phyloP scores from a whole-genome alignment of 2,113 vertebrate genomes.

The Pluvianellus socialis region DNA sequence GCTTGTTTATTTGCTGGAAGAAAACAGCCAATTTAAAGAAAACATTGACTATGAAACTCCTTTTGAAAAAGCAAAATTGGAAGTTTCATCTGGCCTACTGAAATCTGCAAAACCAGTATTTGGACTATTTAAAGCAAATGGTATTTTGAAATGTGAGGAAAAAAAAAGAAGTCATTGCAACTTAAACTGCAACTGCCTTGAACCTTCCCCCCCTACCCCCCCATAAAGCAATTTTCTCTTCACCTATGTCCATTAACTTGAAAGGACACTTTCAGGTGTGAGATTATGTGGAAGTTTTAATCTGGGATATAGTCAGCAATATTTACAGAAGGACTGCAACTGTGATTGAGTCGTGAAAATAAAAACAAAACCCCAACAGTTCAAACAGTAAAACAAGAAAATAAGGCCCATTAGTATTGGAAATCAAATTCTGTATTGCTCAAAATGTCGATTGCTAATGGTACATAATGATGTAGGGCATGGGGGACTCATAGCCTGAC shows the following conservation, averaged over 20 bases:
- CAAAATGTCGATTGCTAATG: background rate
- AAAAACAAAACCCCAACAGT: background rate
- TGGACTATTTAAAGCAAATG: background rate
- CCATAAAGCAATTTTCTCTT: conserved; percentile 6
- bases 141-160: background rate
- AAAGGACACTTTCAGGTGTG: background rate
- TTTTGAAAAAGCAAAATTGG: conserved; percentile 1
- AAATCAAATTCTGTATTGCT: background rate
- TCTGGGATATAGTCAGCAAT: background rate
- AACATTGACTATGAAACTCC: background rate
- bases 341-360: background rate
- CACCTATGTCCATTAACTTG: background rate
- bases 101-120: conserved; percentile 51
- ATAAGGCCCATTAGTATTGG: background rate
- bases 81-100: conserved; percentile 50
- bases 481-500: background rate
- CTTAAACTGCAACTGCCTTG: conserved; percentile 47
- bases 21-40: conserved; percentile 6
- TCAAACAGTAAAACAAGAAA: background rate
- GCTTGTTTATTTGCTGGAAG: conserved; percentile 48
- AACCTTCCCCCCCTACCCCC: background rate
- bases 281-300: background rate
- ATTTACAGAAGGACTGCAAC: background rate
- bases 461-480: background rate
- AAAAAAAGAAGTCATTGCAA: background rate